phyloP scores from a whole-genome alignment of 2,888 invertebrate genomes.

The Drosophila pegasa region DNA sequence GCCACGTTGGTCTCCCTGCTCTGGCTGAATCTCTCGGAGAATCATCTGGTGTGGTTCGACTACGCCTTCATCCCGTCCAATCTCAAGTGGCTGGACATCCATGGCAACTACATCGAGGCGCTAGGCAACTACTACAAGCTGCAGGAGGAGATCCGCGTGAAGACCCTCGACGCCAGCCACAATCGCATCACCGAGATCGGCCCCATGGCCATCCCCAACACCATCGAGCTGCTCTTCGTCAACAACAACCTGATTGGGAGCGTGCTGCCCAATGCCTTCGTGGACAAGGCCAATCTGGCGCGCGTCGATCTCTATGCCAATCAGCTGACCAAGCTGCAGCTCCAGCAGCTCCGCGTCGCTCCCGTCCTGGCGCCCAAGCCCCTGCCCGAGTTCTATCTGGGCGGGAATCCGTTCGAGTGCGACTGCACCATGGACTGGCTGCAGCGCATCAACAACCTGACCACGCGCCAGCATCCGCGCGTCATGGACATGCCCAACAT shows the following conservation, averaged over 20 bases:
- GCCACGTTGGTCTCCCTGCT: constrained; percentile 92
- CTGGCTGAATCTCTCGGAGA: constrained; percentile 95
- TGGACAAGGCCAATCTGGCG: constrained; percentile 93
- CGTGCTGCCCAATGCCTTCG: constrained; percentile 94
- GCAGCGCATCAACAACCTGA: constrained; percentile 94
- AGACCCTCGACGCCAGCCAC: constrained; percentile 95
- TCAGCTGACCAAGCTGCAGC: constrained; percentile 92
- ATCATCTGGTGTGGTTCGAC: constrained; percentile 96
- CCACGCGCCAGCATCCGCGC: constrained; percentile 93
- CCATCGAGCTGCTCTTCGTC: constrained; percentile 94
- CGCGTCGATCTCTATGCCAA: constrained; percentile 96
- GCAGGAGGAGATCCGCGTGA: constrained; percentile 92
- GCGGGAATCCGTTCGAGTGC: constrained; percentile 97
- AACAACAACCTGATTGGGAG: constrained; percentile 94
- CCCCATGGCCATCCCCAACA: constrained; percentile 93
- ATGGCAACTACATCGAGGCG: constrained; percentile 94
- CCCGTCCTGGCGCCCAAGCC: constrained; percentile 88
- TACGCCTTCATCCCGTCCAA: constrained; percentile 96
- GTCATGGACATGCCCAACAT: constrained; percentile 96
- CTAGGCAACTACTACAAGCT: constrained; percentile 95
- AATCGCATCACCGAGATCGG: constrained; percentile 93
- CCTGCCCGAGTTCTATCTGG: constrained; percentile 95
- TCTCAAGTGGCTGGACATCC: constrained; percentile 95
- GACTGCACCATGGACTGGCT: constrained; percentile 99
- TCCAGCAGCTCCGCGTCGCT: constrained; percentile 91